phyloP scores from a whole-genome alignment of 2,888 invertebrate genomes.

The Hirtodrosophila alboralis region DNA sequence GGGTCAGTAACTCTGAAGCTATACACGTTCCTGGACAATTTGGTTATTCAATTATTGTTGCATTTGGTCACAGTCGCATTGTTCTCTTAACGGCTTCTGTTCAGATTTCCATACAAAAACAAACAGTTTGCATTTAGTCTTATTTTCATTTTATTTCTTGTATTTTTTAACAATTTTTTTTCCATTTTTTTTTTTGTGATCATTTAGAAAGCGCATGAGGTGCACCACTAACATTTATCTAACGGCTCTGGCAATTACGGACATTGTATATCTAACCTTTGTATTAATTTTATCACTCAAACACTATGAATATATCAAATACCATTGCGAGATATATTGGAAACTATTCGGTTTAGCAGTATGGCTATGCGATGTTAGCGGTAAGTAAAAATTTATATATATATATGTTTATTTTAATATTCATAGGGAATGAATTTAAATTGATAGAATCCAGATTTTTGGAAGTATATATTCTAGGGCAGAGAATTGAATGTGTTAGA shows the following conservation, averaged over 20 bases:
- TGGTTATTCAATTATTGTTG: slow-evolving; percentile 72
- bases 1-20: not conserved
- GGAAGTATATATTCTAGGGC: too few relatives aligned
- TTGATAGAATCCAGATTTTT: too few relatives aligned
- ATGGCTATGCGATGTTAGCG: slow-evolving; percentile 88
- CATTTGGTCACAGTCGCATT: slow-evolving; percentile 52
- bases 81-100: slow-evolving; percentile 30
- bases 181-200: slow-evolving; percentile 9
- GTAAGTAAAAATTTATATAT: slow-evolving; percentile 84
- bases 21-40: slow-evolving; percentile 43
- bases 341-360: slow-evolving; percentile 86
- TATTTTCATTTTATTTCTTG: slow-evolving; percentile 16
- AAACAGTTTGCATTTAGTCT: slow-evolving; percentile 38
- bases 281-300: slow-evolving; percentile 87
- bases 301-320: slow-evolving; percentile 86
- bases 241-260: slow-evolving; percentile 89
- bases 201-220: slow-evolving; percentile 87
- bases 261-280: slow-evolving; percentile 88
- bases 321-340: slow-evolving; percentile 86
- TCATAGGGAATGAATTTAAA: too few relatives aligned
- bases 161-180: slow-evolving; percentile 1
- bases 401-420: too few relatives aligned
- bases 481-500: too few relatives aligned
- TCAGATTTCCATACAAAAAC: slow-evolving; percentile 48
- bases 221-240: slow-evolving; percentile 91